phyloP scores from a whole-genome alignment of 2,797 vertebrate species.

The Hoplostethus atlanticus region DNA sequence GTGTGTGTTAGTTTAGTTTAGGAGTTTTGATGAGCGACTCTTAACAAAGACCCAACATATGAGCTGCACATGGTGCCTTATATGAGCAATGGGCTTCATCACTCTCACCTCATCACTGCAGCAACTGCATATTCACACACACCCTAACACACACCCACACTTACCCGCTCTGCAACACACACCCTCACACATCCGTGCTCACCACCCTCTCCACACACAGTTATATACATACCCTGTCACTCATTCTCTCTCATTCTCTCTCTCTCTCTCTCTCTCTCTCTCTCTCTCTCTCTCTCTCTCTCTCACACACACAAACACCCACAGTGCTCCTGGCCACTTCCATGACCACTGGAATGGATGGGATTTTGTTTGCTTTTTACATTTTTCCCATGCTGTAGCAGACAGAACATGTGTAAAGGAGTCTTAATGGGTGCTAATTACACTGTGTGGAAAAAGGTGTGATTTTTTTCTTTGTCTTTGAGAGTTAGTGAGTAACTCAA shows the following conservation, averaged over 20 bases:
- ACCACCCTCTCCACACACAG: constrained; percentile 22
- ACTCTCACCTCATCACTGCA: constrained; percentile 78
- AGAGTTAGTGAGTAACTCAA: constrained; percentile 17
- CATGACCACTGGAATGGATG: constrained; percentile 47
- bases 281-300: neutral
- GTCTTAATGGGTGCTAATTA: constrained; percentile 46
- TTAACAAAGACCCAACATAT: constrained; percentile 78
- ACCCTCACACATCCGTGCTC: constrained; percentile 57
- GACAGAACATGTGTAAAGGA: constrained; percentile 43
- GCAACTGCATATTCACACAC: constrained; percentile 37
- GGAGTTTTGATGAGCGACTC: constrained; percentile 69
- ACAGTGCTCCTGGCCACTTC: constrained; percentile 35
- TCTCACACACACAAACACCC: constrained; percentile 46
- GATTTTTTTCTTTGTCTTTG: constrained; percentile 35
- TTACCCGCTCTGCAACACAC: constrained; percentile 49
- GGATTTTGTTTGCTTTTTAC: constrained; percentile 56
- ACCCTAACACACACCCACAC: constrained; percentile 39
- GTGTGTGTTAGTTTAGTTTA: constrained; percentile 56
- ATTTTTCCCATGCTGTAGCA: constrained; percentile 54
- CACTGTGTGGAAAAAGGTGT: constrained; percentile 30
- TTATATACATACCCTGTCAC: constrained; percentile 34
- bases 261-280: too few species aligned
- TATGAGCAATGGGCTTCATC: constrained; percentile 78
- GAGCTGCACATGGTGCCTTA: constrained; percentile 79
- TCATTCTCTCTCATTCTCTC: neutral